Percentiles rank a stretch among this genome's conserved stretches.
These are phyloP conservation scores for Chelonus insularis DNA, from an alignment of 1,140 invertebrate species.

Conservation along the genomic window DNA sequence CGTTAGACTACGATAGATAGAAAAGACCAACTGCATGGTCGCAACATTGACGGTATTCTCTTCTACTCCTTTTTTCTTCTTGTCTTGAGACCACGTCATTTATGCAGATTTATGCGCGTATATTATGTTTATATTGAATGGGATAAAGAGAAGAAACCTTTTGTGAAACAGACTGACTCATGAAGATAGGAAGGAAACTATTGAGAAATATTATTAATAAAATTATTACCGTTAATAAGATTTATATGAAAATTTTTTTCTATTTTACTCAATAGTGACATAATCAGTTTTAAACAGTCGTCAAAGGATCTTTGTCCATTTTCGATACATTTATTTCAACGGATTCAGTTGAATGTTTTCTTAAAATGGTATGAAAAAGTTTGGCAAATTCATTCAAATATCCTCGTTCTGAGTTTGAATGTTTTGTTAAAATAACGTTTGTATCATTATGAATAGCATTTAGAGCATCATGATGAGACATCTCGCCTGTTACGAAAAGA, in stretches of 20 bases:
- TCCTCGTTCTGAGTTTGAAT: slow-evolving; percentile 93
- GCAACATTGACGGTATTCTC: background rate
- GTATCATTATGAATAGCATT: slow-evolving; percentile 77
- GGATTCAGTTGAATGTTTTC: too few species aligned
- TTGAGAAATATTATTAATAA: background rate
- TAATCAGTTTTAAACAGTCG: slow-evolving; percentile 55
- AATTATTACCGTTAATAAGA: background rate
- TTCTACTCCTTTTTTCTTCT: background rate
- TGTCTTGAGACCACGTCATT: background rate
- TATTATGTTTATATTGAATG: background rate
- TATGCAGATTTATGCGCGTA: background rate
- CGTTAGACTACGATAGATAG: background rate
- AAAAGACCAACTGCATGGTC: background rate
- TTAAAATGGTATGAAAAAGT: slow-evolving; percentile 59
- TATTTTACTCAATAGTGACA: background rate
- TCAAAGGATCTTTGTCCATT: slow-evolving; percentile 73
- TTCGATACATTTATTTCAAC: slow-evolving; percentile 73
- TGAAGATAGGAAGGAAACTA: slow-evolving; percentile 1
- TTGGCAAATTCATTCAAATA: slow-evolving; percentile 70
- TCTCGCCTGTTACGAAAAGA: slow-evolving; percentile 90
- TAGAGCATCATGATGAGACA: slow-evolving; percentile 94
- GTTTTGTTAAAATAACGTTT: slow-evolving; percentile 88
- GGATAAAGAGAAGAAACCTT: background rate
- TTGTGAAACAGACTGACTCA: too few species aligned
- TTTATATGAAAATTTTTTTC: background rate